Evolutionary conservation across 2,797 vertebrate genomes (phyloP), one percentile per base, ranked within the genome.

Genomic region (Girardinus metallicus): DNA sequence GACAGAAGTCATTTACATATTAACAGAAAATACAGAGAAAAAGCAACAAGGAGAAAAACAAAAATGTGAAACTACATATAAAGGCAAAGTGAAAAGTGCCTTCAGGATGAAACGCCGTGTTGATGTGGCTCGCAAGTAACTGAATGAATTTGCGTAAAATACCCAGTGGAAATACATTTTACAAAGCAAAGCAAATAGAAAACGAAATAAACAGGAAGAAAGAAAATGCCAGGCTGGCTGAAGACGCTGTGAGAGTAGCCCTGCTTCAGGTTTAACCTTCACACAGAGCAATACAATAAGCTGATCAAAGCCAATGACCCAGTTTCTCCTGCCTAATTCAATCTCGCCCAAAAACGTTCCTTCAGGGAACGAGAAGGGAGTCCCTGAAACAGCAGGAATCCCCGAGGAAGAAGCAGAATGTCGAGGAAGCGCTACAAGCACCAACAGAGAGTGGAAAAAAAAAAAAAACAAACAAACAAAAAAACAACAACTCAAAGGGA

Each of bases 221-320:
- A 80, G 41, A 68, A 66, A 74, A 80, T 0, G 16, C 76, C 23
- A 76, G 66, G 5, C 62, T 47, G 1, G 39, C 79, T 75, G 74
- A 77, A 44, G 34, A 78, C 80, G 80, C 79, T 75, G 55, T 82
- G 60, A 64, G 83, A 86, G 84, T 83, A 75, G 6, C 74, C 44
- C 53, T 47, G 74, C 29, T 3, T 79, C 79, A 76, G 72, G 80
- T 90, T 87, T 87, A 91, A 93, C 92, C 91, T 92, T 92, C 88
- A 88, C 62, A 83, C 80, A 80, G 23, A 83, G 88, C 80, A 85
- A 88, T 80, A 81, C 83, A 93, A 88, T 51, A 86, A 53, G 86
- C 76, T 83, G 89, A 95, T 94, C 90, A 93, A 93, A 94, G 93
- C 85, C 85, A 85, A 57, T 90, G 92, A 95, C 93, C 94, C 94